Conservation (phyloP, 2,113 vertebrate genomes). For the Petromus typicus region DNA sequence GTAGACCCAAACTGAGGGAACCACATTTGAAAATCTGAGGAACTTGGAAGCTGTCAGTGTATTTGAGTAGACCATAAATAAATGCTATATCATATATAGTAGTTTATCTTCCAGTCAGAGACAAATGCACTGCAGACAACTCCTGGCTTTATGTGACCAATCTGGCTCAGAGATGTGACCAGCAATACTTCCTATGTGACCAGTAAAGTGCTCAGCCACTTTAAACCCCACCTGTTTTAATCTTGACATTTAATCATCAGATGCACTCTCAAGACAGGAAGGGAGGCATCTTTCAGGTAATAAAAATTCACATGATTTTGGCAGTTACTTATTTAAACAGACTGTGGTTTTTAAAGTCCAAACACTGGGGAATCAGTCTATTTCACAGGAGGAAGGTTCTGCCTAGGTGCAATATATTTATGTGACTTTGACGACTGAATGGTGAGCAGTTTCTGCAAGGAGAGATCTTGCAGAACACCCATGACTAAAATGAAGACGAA, state of each 20-base stretch:
- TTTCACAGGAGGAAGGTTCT: background rate
- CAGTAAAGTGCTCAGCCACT: background rate
- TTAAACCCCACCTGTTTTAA: background rate
- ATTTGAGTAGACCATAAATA: conserved; percentile 17
- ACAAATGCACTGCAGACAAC: background rate
- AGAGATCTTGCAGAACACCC: background rate
- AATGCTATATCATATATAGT: background rate
- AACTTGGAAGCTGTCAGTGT: background rate
- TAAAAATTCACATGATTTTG: conserved; percentile 4
- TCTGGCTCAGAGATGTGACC: background rate
- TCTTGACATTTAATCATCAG: background rate
- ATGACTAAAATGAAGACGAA: background rate
- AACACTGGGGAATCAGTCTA: background rate
- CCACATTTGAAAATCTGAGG: background rate
- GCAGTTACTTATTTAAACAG: background rate
- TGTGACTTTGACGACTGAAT: conserved; percentile 4
- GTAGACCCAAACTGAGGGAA: background rate
- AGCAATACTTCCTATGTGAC: background rate
- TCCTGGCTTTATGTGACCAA: background rate
- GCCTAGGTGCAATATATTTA: background rate
- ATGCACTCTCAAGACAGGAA: background rate
- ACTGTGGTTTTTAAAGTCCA: background rate
- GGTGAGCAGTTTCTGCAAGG: background rate
- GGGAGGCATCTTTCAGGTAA: background rate
- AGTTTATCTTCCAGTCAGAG: conserved; percentile 24